Percentiles rank a stretch among this genome's conserved stretches.
phyloP scores from a whole-genome alignment of 35 echinoderm and acorn worm genomes.

The Diadema setosum region DNA sequence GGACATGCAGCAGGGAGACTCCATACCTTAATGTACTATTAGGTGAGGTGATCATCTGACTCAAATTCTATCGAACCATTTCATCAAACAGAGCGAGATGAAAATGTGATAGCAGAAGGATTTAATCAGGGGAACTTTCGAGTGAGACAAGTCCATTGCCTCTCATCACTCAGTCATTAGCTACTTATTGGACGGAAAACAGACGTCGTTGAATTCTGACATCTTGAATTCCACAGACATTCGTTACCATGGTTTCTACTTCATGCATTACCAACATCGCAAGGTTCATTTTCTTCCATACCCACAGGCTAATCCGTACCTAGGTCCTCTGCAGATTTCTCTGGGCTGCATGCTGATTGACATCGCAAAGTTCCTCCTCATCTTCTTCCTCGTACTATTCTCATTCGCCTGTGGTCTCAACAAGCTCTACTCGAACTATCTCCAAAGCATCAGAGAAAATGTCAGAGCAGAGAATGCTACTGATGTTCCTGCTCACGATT shows the following conservation, averaged over 20 bases:
- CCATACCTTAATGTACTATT: too few relatives aligned
- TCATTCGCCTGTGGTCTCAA: slow-evolving; percentile 97
- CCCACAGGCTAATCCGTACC: slow-evolving; percentile 82
- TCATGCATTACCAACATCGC: background rate
- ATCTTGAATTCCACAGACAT: too few relatives aligned
- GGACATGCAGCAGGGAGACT: too few relatives aligned
- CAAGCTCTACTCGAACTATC: slow-evolving; percentile 80
- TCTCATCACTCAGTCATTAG: too few relatives aligned
- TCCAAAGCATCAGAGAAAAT: background rate
- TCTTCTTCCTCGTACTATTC: slow-evolving; percentile 89
- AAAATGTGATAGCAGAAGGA: too few relatives aligned
- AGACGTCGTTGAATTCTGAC: too few relatives aligned
- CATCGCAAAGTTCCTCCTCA: slow-evolving; percentile 96
- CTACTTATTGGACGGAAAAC: too few relatives aligned
- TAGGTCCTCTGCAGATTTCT: slow-evolving; percentile 92
- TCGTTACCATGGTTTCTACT: background rate
- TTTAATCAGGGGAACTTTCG: too few relatives aligned
- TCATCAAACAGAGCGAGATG: too few relatives aligned
- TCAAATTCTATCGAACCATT: too few relatives aligned
- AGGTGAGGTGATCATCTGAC: too few relatives aligned
- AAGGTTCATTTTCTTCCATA: background rate
- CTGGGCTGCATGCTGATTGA: slow-evolving; percentile 98
- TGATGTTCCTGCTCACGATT: background rate
- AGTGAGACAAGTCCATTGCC: too few relatives aligned
- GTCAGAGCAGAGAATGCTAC: background rate